Evolutionary conservation across 1,140 invertebrate genomes (phyloP).

Genomic region (Drosophila dunni): DNA sequence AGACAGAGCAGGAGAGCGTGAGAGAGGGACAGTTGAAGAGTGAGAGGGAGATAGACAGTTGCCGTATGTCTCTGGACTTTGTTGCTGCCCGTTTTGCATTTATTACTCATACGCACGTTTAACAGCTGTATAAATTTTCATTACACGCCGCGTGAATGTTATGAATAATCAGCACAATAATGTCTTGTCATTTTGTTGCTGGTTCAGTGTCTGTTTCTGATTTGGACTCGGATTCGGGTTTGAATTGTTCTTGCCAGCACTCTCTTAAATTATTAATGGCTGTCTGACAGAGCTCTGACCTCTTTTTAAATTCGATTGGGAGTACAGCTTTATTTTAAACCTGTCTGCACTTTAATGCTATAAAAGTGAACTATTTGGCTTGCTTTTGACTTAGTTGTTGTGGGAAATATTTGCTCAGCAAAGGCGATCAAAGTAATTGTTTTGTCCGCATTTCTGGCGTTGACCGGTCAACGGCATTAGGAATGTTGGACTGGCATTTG

Average conservation of each 20-base stretch:
- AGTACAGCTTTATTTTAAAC: not conserved
- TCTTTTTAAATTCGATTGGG: constrained; percentile 5
- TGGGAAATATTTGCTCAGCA: constrained; percentile 21
- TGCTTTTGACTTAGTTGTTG: constrained; percentile 9
- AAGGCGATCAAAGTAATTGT: constrained; percentile 53
- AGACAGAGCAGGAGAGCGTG: too few relatives aligned
- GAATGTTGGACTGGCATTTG: constrained; percentile 2
- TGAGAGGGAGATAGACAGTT: too few relatives aligned
- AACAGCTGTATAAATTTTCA: constrained; percentile 81
- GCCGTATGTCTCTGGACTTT: constrained; percentile 11
- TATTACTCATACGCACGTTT: constrained; percentile 81
- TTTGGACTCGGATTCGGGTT: too few relatives aligned
- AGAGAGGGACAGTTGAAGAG: too few relatives aligned
- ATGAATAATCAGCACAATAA: constrained; percentile 75
- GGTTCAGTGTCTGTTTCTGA: too few relatives aligned
- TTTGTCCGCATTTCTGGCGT: constrained; percentile 13
- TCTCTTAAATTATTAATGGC: constrained; percentile 39
- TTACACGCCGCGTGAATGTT: constrained; percentile 67
- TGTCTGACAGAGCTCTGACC: constrained; percentile 18
- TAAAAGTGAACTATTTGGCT: constrained; percentile 17
- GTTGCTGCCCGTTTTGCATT: constrained; percentile 56
- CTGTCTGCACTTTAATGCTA: constrained; percentile 20
- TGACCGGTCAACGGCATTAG: constrained; percentile 1
- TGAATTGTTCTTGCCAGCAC: not conserved
- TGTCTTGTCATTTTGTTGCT: constrained; percentile 49